Percentiles rank a stretch among this genome's conserved stretches.
Evolutionary conservation across 2,888 invertebrate genomes (phyloP).

Genomic region (Sipha maydis): DNA sequence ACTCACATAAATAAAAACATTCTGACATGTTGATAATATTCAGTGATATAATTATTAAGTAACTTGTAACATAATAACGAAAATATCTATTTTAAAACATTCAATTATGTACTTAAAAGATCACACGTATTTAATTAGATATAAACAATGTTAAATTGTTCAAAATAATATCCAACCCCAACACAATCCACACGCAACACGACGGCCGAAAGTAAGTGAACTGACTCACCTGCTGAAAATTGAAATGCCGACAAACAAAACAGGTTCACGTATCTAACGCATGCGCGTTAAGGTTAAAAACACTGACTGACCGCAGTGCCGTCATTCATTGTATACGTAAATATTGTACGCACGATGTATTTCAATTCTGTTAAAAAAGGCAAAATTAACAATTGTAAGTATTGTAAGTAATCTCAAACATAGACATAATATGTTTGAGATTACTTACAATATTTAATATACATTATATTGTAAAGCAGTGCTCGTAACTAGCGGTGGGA

Average conservation of each 20-base stretch:
- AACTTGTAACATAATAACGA: neutral
- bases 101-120: neutral
- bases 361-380: too few relatives aligned
- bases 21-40: neutral
- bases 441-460: too few relatives aligned
- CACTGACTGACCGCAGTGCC: neutral
- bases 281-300: slow-evolving; percentile 49
- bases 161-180: neutral
- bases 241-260: slow-evolving; percentile 57
- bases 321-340: neutral
- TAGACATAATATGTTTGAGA: too few relatives aligned
- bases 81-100: neutral
- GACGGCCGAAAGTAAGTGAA: slow-evolving; percentile 19
- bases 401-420: too few relatives aligned
- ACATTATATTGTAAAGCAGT: too few relatives aligned
- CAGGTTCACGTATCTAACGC: slow-evolving; percentile 53
- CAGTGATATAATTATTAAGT: neutral
- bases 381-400: too few relatives aligned
- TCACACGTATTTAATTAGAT: neutral
- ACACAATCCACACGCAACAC: neutral
- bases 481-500: too few relatives aligned
- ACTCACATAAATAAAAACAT: slow-evolving; percentile 14
- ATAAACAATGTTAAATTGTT: neutral
- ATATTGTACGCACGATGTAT: slow-evolving; percentile 18
- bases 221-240: slow-evolving; percentile 29